These are phyloP conservation scores for Teleogryllus oceanicus DNA, from an alignment of 2,888 invertebrate species.

Conservation along the genomic window DNA sequence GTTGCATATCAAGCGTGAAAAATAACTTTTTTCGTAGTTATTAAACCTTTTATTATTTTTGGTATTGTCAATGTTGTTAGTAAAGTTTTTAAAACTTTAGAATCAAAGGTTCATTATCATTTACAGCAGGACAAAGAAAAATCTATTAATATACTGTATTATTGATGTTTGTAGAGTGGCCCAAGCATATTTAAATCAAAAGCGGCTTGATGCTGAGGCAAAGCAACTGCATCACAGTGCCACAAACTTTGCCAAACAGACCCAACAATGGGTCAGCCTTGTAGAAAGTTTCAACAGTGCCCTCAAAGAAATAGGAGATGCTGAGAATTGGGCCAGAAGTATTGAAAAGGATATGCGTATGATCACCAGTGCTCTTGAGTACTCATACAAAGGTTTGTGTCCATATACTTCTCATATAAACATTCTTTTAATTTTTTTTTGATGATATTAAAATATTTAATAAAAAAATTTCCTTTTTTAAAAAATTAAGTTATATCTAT, in stretches of 20 bases:
- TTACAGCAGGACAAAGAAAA: neutral
- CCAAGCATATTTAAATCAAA: constrained; percentile 97
- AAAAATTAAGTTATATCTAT: too few species aligned
- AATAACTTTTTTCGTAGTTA: too few species aligned
- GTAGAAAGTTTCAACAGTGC: constrained; percentile 84
- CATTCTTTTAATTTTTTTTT: too few species aligned
- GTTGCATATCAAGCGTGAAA: too few species aligned
- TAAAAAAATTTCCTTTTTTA: too few species aligned
- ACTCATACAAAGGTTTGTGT: constrained; percentile 73
- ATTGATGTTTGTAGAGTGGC: constrained; percentile 70
- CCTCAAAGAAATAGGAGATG: constrained; percentile 95
- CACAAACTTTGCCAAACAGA: constrained; percentile 92
- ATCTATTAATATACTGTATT: neutral
- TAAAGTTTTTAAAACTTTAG: too few species aligned
- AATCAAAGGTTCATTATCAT: neutral
- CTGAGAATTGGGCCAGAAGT: constrained; percentile 96
- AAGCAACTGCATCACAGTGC: constrained; percentile 93
- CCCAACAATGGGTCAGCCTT: constrained; percentile 92
- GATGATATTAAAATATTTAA: too few species aligned
- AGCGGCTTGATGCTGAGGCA: constrained; percentile 94
- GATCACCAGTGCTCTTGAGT: constrained; percentile 86
- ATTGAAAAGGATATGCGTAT: constrained; percentile 95
- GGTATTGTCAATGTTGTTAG: too few species aligned
- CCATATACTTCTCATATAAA: too few species aligned
- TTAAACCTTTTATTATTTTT: too few species aligned